A percentile compares a stretch with the other conserved stretches of the same genome.
Evolutionary conservation across 2,797 vertebrate genomes (phyloP).

Genomic region (Lepilemur septentrionalis): DNA sequence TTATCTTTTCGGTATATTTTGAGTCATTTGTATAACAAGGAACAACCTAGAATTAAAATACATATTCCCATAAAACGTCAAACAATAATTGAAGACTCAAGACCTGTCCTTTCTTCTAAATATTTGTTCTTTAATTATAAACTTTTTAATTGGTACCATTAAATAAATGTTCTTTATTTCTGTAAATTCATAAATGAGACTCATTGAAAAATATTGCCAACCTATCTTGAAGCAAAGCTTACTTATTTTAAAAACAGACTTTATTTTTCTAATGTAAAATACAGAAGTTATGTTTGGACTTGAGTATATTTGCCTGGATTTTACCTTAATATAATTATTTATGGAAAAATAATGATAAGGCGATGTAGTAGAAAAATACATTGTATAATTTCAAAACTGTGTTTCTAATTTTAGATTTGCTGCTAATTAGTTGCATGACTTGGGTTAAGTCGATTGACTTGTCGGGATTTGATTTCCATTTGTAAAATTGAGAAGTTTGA

Average conservation of each 20-base stretch:
- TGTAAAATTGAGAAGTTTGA: constrained; percentile 37
- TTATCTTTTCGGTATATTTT: constrained; percentile 26
- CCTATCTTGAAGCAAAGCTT: neutral
- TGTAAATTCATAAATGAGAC: neutral
- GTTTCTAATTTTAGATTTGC: neutral
- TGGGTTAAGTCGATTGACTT: neutral
- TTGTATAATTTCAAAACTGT: neutral
- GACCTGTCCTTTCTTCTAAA: neutral
- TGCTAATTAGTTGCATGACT: neutral
- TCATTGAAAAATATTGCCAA: neutral
- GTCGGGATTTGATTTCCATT: constrained; percentile 3
- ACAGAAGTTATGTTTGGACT: neutral
- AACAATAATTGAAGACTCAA: neutral
- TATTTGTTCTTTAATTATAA: neutral
- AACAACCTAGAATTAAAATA: neutral
- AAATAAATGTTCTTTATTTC: neutral
- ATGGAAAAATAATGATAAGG: neutral
- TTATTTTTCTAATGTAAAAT: neutral
- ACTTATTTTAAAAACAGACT: neutral
- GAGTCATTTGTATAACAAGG: constrained; percentile 15
- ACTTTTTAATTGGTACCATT: neutral
- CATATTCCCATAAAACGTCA: neutral
- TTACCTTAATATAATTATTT: constrained; percentile 35
- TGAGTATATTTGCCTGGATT: constrained; percentile 5
- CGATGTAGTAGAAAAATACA: neutral